Percentiles rank a stretch among this genome's conserved stretches.
Conservation (phyloP, 2,113 vertebrate species). For the Oryctolagus cuniculus region DNA sequence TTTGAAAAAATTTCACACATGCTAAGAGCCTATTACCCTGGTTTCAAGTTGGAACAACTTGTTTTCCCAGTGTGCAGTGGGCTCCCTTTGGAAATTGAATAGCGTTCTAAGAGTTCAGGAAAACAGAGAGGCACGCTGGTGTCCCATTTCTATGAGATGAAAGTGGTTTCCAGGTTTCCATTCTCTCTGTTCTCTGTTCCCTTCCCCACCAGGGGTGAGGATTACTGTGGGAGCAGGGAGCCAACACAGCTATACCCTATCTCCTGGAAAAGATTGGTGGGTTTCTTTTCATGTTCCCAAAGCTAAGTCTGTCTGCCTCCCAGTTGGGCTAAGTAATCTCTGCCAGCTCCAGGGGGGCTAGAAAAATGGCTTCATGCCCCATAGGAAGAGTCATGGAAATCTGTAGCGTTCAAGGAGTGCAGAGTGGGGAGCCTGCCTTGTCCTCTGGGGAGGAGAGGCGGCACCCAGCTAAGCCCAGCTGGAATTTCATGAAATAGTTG, state of each 20-base stretch:
- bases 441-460: neutral
- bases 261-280: neutral
- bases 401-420: neutral
- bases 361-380: neutral
- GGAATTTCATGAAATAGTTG: neutral
- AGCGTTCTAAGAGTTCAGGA: neutral
- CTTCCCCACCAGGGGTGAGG: neutral
- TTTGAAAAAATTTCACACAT: neutral
- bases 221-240: neutral
- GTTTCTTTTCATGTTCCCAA: constrained; percentile 17
- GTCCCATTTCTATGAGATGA: neutral
- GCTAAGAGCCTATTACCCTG: constrained; percentile 19
- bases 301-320: neutral
- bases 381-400: neutral
- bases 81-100: neutral
- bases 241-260: neutral
- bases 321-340: neutral
- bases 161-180: neutral
- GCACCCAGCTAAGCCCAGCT: neutral
- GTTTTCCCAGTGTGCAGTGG: neutral
- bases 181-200: neutral
- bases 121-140: neutral
- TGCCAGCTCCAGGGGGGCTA: neutral
- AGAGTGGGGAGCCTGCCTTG: neutral
- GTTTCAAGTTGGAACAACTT: neutral